These are phyloP conservation scores for Glaucopsyche alexis DNA, from an alignment of 2,888 invertebrate genomes.

Conservation along the genomic window DNA sequence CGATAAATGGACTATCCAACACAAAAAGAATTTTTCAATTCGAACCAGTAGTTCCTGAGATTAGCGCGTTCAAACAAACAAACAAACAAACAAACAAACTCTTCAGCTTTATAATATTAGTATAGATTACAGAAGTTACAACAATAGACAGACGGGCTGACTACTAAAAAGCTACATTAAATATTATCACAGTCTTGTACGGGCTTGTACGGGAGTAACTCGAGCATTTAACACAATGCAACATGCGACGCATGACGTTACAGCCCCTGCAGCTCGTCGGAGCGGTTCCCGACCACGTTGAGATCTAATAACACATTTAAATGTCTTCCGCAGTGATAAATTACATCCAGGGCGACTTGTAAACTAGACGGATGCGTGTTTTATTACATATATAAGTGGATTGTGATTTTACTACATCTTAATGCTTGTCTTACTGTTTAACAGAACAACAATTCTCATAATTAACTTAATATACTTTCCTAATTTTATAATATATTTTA, in stretches of 20 bases:
- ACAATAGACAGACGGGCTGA: too few relatives aligned
- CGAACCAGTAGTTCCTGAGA: too few relatives aligned
- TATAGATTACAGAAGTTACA: too few relatives aligned
- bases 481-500: too few relatives aligned
- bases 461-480: too few relatives aligned
- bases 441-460: neutral
- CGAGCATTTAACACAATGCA: neutral
- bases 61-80: too few relatives aligned
- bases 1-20: too few relatives aligned
- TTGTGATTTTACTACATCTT: neutral
- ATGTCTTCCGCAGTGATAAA: neutral
- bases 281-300: neutral
- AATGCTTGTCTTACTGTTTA: neutral
- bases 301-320: neutral
- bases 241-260: neutral
- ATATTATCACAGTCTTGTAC: neutral
- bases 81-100: too few relatives aligned
- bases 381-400: neutral
- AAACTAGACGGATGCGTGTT: slow-evolving; percentile 9
- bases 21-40: too few relatives aligned
- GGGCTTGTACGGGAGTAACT: too few relatives aligned
- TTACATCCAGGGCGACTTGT: neutral
- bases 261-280: neutral
- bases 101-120: too few relatives aligned
- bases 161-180: too few relatives aligned